These are phyloP conservation scores for Otocyon megalotis DNA, from an alignment of 2,113 vertebrate genomes.

Conservation along the genomic window DNA sequence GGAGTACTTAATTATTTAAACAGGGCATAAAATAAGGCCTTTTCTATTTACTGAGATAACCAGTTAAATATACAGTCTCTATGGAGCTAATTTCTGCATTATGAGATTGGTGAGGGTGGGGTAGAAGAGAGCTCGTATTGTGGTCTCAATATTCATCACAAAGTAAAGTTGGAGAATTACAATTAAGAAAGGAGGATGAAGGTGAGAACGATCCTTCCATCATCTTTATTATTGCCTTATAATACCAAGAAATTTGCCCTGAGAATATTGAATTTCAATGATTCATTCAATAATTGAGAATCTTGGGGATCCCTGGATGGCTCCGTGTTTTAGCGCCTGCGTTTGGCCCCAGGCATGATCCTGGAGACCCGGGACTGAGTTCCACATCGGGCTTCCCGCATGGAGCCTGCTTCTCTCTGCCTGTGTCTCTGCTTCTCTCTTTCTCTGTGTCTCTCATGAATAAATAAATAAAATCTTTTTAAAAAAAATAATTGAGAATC, in stretches of 20 bases:
- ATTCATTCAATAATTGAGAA: neutral
- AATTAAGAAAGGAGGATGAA: conserved; percentile 7
- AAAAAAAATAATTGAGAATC: neutral
- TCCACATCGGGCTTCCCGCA: too few species aligned
- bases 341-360: too few species aligned
- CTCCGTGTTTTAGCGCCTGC: too few species aligned
- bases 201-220: neutral
- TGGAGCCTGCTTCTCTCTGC: too few species aligned
- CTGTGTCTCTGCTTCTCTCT: too few species aligned
- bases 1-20: neutral
- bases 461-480: too few species aligned
- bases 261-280: conserved; percentile 24
- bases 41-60: conserved; percentile 23
- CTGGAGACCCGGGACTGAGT: too few species aligned
- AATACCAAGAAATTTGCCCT: neutral
- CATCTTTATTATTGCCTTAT: neutral
- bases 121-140: neutral
- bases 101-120: neutral
- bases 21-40: neutral
- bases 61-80: conserved; percentile 14
- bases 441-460: too few species aligned
- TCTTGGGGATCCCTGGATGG: neutral
- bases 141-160: neutral
- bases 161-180: neutral
- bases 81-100: conserved; percentile 6